Evolutionary conservation across 2,797 vertebrate species (phyloP).

Genomic region (Tenualosa ilisha): DNA sequence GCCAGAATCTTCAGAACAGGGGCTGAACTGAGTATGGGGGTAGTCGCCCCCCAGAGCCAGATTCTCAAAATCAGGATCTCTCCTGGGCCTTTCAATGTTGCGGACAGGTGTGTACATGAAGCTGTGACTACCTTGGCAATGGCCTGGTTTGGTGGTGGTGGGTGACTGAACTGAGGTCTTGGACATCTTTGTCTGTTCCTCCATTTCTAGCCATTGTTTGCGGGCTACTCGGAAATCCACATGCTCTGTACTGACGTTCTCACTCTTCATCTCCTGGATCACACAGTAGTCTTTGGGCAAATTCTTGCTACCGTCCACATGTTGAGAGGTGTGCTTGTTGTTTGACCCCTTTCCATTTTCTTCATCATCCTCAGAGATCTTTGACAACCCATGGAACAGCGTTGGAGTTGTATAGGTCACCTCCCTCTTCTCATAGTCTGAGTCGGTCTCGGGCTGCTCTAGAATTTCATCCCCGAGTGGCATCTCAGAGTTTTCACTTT

Average conservation of each 20-base stretch:
- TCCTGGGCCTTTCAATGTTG: slow-evolving; percentile 72
- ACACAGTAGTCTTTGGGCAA: slow-evolving; percentile 81
- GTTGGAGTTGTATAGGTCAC: slow-evolving; percentile 68
- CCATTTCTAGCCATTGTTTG: slow-evolving; percentile 80
- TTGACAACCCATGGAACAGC: slow-evolving; percentile 68
- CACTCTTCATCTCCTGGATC: slow-evolving; percentile 78
- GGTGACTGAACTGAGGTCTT: slow-evolving; percentile 45
- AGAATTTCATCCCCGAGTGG: slow-evolving; percentile 63
- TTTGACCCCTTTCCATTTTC: slow-evolving; percentile 63
- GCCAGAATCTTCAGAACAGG: slow-evolving; percentile 79
- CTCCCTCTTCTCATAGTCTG: slow-evolving; percentile 62
- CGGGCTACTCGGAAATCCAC: slow-evolving; percentile 79
- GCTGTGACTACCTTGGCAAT: slow-evolving; percentile 72
- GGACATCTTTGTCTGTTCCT: slow-evolving; percentile 75
- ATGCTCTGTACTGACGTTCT: slow-evolving; percentile 80
- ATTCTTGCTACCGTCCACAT: slow-evolving; percentile 68
- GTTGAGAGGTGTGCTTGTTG: slow-evolving; percentile 45
- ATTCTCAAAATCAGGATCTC: slow-evolving; percentile 66
- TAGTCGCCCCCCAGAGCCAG: slow-evolving; percentile 68
- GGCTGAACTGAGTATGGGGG: slow-evolving; percentile 73
- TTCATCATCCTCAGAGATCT: slow-evolving; percentile 76
- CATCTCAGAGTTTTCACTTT: slow-evolving; percentile 53
- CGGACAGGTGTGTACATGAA: slow-evolving; percentile 81
- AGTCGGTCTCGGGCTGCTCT: slow-evolving; percentile 65
- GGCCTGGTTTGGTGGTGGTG: slow-evolving; percentile 62